Evolutionary conservation across 2,797 vertebrate species (phyloP).

Genomic region (Australoheros facetus): DNA sequence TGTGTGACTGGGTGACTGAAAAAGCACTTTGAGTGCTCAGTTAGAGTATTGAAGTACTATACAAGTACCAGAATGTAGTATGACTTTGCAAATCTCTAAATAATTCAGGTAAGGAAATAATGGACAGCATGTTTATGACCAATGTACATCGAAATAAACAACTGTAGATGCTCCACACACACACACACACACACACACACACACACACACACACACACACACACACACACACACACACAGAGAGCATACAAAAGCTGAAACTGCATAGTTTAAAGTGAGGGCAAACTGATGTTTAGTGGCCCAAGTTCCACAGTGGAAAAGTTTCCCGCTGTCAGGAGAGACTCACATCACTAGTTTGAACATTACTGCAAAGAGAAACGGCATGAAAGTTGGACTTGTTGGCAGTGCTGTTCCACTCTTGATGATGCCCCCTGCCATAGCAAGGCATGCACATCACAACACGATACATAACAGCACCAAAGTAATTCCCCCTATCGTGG

Average conservation of each 20-base stretch:
- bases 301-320: background rate
- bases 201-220: background rate
- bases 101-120: no score
- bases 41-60: background rate
- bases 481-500: background rate
- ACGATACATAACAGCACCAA: background rate
- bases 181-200: background rate
- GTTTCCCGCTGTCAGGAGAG: conserved; percentile 5
- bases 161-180: background rate
- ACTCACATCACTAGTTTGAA: conserved; percentile 14
- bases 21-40: background rate
- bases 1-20: background rate
- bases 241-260: background rate
- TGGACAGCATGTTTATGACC: no score
- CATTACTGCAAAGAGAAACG: conserved; percentile 13
- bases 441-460: conserved; percentile 1
- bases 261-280: background rate
- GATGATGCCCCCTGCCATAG: conserved; percentile 10
- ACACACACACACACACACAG: background rate
- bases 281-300: background rate
- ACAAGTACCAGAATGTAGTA: background rate
- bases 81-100: no score
- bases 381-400: background rate
- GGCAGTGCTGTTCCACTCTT: background rate
- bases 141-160: background rate